Conservation (phyloP, 2,888 invertebrate genomes). For the Thereva nobilitata region DNA sequence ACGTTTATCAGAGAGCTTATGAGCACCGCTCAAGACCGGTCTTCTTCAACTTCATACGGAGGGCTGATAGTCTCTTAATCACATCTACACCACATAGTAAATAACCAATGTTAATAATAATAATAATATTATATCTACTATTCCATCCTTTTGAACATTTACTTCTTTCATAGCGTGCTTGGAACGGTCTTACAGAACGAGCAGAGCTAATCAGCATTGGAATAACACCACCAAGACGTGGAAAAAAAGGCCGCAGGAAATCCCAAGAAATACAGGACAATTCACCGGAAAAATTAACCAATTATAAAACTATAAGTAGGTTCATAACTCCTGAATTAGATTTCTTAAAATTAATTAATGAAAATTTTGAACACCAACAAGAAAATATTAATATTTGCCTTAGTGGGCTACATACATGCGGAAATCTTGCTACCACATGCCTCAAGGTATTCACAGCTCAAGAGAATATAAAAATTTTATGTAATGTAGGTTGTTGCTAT, state of each 20-base stretch:
- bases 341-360: constrained; percentile 59
- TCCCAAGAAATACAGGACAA: not conserved
- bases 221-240: constrained; percentile 49
- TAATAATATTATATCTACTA: not conserved
- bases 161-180: constrained; percentile 60
- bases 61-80: too few relatives aligned
- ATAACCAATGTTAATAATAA: not conserved
- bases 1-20: too few relatives aligned
- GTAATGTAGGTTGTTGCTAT: constrained; percentile 90
- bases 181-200: constrained; percentile 64
- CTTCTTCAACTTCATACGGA: too few relatives aligned
- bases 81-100: not conserved
- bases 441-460: constrained; percentile 69
- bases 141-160: too few relatives aligned
- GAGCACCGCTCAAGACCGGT: too few relatives aligned
- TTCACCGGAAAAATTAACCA: constrained; percentile 42
- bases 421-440: constrained; percentile 75
- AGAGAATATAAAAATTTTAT: constrained; percentile 63
- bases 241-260: constrained; percentile 45
- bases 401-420: constrained; percentile 87
- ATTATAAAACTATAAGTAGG: constrained; percentile 66
- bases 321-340: constrained; percentile 67
- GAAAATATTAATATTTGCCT: constrained; percentile 57
- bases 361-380: constrained; percentile 57
- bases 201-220: constrained; percentile 58